These are phyloP conservation scores for Drosophila flavopinicola DNA, from an alignment of 2,888 invertebrate genomes.

Conservation along the genomic window DNA sequence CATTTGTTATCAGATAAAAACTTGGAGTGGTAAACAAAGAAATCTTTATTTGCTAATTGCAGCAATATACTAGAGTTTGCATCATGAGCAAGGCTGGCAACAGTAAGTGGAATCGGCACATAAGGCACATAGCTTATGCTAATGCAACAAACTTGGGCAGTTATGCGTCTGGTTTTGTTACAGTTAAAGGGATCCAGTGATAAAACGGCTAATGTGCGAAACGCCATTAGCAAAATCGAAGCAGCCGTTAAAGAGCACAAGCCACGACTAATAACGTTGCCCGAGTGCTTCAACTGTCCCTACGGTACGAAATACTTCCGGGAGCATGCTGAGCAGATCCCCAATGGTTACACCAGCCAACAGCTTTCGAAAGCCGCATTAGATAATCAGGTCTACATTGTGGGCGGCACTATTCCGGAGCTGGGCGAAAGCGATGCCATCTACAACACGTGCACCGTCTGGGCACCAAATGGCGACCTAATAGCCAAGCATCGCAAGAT, in stretches of 20 bases:
- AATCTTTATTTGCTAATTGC: neutral
- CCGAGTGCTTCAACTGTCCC: conserved; percentile 97
- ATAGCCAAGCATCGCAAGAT: conserved; percentile 94
- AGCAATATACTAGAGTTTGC: neutral
- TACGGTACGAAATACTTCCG: conserved; percentile 94
- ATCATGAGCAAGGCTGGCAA: conserved; percentile 50
- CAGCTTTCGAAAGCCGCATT: conserved; percentile 91
- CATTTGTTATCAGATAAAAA: neutral
- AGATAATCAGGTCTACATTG: conserved; percentile 90
- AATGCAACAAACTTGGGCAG: conserved; percentile 38
- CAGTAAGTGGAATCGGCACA: conserved; percentile 46
- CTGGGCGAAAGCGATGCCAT: conserved; percentile 86
- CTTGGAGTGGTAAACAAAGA: neutral
- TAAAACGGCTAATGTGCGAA: conserved; percentile 90
- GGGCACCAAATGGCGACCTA: conserved; percentile 91
- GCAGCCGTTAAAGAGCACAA: conserved; percentile 86
- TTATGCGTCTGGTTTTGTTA: conserved; percentile 88
- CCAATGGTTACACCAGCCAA: conserved; percentile 90
- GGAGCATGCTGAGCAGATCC: conserved; percentile 94
- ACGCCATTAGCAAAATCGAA: conserved; percentile 89
- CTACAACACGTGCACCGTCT: conserved; percentile 95
- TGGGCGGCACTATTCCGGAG: conserved; percentile 97
- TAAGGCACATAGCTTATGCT: too few species aligned
- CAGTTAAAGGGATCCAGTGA: conserved; percentile 91
- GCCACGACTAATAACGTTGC: conserved; percentile 88